Conservation (phyloP, 1,140 invertebrate species). For the Drosophila elegans region DNA sequence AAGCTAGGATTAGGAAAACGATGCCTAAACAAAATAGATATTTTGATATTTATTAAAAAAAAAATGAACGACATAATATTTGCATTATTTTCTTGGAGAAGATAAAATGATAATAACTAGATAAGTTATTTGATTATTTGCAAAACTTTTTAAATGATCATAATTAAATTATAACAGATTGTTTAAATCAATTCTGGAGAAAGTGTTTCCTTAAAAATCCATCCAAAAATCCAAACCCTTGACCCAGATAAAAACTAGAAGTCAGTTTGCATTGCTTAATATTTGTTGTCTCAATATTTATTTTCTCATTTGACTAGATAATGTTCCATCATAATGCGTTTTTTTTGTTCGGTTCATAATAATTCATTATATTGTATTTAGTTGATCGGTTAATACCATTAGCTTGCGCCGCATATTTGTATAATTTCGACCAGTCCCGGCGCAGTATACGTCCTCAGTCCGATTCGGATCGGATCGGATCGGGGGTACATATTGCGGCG, state of each 20-base stretch:
- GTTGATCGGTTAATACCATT: slow-evolving; percentile 72
- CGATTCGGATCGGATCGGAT: slow-evolving; percentile 7
- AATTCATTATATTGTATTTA: slow-evolving; percentile 64
- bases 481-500: neutral
- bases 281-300: slow-evolving; percentile 74
- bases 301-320: slow-evolving; percentile 79
- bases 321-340: slow-evolving; percentile 64
- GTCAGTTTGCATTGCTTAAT: slow-evolving; percentile 49
- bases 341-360: slow-evolving; percentile 52
- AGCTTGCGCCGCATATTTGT: slow-evolving; percentile 21
- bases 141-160: too few species aligned
- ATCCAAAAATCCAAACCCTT: neutral
- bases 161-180: too few species aligned
- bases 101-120: too few species aligned
- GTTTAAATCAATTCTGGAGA: too few species aligned
- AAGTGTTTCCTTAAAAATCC: too few species aligned
- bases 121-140: too few species aligned
- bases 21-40: too few species aligned
- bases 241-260: neutral
- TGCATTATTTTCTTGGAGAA: too few species aligned
- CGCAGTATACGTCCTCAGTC: slow-evolving; percentile 4
- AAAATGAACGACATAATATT: too few species aligned
- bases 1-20: too few species aligned
- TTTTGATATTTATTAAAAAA: too few species aligned
- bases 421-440: slow-evolving; percentile 1